Evolutionary conservation across 2,888 invertebrate species (phyloP), one percentile per base, ranked within the genome.

Genomic region (Andrena hattorfiana): DNA sequence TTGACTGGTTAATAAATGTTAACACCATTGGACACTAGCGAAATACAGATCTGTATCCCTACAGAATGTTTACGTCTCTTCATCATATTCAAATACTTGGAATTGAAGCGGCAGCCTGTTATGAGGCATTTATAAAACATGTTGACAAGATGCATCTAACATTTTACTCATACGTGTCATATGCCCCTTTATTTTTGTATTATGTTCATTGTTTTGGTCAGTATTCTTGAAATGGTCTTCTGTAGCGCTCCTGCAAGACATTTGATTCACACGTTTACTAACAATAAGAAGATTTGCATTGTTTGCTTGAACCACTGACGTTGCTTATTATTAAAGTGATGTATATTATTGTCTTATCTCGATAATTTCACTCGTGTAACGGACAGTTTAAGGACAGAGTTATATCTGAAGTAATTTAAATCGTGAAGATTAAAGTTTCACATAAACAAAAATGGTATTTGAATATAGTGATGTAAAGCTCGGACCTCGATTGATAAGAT

Each of bases 61-160:
- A 48, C 16, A 20, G 30, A 51, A 26, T 74, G 16, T 62, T 54
- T 54, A 13, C n/a, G 26, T 60, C 20, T 51, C 10, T 23, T 23
- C 13, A 48, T 49, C 8, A 62, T 2, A 28, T 6, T 26, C 13
- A 30, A 49, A 59, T 77, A 26, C 4, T 5, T 13, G 30, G 10
- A 42, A 59, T 26, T 30, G 23, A 16, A 56, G 28, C 0, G 20
- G 28, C 32, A 35, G 8, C 6, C 6, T 23, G 56, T 30, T 56
- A 73, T 64, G 28, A 60, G 74, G 59, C 66, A 54, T 71, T 84
- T 74, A 73, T 48, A 49, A 66, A 76, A n/a, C 63, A 79, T 51
- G 69, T 62, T 62, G 85, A 86, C 85, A 87, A 87, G 62, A 77
- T 67, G 63, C 35, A 76, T n/a, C n/a, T 68, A 56, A 7, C 26